These are phyloP conservation scores for Triops longicaudatus DNA, from an alignment of 1,140 invertebrate genomes.

Conservation along the genomic window DNA sequence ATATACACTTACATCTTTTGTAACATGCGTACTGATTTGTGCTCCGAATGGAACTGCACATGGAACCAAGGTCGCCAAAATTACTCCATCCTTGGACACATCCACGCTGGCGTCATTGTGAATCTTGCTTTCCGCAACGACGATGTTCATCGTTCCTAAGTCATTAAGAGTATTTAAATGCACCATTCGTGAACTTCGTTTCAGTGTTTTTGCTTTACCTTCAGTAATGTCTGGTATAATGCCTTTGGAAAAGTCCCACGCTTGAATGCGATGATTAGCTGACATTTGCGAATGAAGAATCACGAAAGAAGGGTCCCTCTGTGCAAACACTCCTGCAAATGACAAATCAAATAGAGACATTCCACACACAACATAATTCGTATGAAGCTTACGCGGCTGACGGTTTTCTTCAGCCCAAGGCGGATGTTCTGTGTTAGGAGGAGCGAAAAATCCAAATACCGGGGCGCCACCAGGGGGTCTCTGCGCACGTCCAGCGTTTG, in stretches of 20 bases:
- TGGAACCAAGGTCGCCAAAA: slow-evolving; percentile 63
- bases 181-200: slow-evolving; percentile 19
- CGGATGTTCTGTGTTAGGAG: not conserved
- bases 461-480: not conserved
- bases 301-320: slow-evolving; percentile 19
- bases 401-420: not conserved
- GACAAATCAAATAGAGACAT: not conserved
- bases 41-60: slow-evolving; percentile 32
- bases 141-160: slow-evolving; percentile 61
- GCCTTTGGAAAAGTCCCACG: slow-evolving; percentile 66
- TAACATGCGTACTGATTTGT: not conserved
- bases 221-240: slow-evolving; percentile 64
- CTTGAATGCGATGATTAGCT: slow-evolving; percentile 64
- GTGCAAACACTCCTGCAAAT: not conserved
- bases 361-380: not conserved
- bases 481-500: not conserved
- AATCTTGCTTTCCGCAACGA: slow-evolving; percentile 71
- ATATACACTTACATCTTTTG: not conserved
- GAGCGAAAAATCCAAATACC: not conserved
- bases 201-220: slow-evolving; percentile 44
- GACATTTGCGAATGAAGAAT: slow-evolving; percentile 32
- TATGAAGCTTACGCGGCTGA: not conserved
- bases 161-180: slow-evolving; percentile 29
- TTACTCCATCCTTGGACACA: slow-evolving; percentile 67
- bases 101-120: slow-evolving; percentile 81